These are phyloP conservation scores for Calyptommatus sinebrachiatus DNA, from an alignment of 2,113 vertebrate genomes.

Conservation along the genomic window DNA sequence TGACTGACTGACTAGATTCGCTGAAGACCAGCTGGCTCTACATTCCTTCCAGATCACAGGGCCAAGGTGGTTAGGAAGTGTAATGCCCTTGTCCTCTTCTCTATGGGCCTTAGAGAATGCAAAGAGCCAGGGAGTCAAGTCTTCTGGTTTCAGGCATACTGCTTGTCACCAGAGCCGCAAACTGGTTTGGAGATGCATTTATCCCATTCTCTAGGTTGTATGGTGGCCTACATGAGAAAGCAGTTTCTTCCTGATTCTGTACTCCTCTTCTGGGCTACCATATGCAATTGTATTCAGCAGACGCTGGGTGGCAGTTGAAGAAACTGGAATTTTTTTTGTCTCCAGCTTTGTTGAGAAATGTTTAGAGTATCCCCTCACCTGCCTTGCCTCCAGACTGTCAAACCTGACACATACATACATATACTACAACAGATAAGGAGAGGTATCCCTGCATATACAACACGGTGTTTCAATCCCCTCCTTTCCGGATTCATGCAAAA, in stretches of 20 bases:
- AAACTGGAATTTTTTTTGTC: neutral
- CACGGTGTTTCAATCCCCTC: conserved; percentile 22
- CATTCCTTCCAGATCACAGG: neutral
- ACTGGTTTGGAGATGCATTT: neutral
- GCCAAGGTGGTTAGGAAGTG: neutral
- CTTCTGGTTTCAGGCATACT: neutral
- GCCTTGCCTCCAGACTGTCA: neutral
- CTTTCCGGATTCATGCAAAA: conserved; percentile 48
- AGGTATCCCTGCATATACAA: conserved; percentile 2
- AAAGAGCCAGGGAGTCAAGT: neutral
- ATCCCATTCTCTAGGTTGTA: neutral
- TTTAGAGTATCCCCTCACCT: neutral
- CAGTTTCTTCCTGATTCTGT: neutral
- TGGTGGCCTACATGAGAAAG: neutral
- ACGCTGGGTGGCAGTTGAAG: neutral
- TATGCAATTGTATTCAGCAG: neutral
- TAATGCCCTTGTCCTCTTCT: neutral
- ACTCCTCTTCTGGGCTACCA: neutral
- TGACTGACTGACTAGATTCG: neutral
- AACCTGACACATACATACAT: neutral
- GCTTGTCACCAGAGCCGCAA: neutral
- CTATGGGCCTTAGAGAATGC: neutral
- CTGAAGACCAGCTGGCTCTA: neutral
- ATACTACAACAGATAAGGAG: neutral
- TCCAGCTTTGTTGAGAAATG: neutral